Percentiles rank a stretch among this genome's conserved stretches.
Conservation (phyloP, 2,113 vertebrate species). For the Equus przewalskii region DNA sequence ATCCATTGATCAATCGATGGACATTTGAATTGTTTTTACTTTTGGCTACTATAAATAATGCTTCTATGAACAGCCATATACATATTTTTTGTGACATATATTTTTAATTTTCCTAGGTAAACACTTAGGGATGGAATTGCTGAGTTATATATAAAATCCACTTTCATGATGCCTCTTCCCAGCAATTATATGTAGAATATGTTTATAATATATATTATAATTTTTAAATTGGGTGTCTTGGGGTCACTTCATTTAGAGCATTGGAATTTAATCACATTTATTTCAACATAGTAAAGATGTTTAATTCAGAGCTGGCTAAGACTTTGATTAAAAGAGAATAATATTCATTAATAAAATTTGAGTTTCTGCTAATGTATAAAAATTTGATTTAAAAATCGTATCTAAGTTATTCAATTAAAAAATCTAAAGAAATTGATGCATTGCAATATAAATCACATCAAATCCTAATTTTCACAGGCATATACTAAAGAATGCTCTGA, state of each 20-base stretch:
- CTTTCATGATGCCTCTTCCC: background rate
- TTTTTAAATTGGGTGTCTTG: background rate
- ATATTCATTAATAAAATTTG: background rate
- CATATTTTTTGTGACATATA: background rate
- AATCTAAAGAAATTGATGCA: background rate
- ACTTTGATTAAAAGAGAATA: background rate
- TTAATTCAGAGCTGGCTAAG: background rate
- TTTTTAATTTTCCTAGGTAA: background rate
- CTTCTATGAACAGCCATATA: background rate
- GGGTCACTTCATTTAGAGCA: background rate
- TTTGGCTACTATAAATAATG: background rate
- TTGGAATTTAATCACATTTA: background rate
- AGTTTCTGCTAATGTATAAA: background rate
- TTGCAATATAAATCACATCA: background rate
- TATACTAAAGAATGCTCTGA: background rate
- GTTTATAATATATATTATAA: background rate
- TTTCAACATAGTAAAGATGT: background rate
- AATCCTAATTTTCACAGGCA: background rate
- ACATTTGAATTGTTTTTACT: background rate
- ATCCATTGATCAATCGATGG: background rate
- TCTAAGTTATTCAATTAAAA: background rate
- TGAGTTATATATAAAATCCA: background rate
- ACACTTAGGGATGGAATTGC: background rate
- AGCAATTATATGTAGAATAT: background rate
- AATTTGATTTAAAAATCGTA: background rate